A percentile compares a stretch with the other conserved stretches of the same genome.
These are phyloP conservation scores for Pogonognathellus flavescens DNA, from an alignment of 1,140 invertebrate species.

Conservation along the genomic window DNA sequence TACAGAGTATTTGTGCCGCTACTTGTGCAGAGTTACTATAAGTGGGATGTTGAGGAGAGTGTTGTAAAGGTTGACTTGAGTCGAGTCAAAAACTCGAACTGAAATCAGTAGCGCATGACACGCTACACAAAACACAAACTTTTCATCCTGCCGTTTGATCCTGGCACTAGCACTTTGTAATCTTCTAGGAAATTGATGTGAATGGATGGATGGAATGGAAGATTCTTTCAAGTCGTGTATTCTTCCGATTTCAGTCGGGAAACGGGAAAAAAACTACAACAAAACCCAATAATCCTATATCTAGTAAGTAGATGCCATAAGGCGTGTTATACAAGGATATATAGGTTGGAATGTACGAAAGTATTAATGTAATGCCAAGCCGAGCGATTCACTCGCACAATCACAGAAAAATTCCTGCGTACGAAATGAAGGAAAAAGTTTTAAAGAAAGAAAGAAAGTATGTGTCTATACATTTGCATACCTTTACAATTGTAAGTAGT, in stretches of 20 bases:
- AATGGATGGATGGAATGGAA: constrained; percentile 2
- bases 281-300: not conserved
- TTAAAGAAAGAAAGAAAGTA: no score
- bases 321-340: no score
- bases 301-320: no score
- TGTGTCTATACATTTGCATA: no score
- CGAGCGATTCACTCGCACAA: no score
- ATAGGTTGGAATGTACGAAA: no score
- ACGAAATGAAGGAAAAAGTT: no score
- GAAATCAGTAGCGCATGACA: constrained; percentile 46
- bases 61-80: not conserved
- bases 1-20: not conserved
- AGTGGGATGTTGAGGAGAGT: not conserved
- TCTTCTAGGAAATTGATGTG: constrained; percentile 37
- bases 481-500: no score
- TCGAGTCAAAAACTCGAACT: not conserved
- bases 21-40: no score
- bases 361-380: no score
- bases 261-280: not conserved
- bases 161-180: constrained; percentile 3
- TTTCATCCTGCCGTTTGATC: constrained; percentile 25
- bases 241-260: constrained; percentile 19
- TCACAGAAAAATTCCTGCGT: no score
- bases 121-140: not conserved
- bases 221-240: not conserved